These are phyloP conservation scores for Rhodophaea formosa DNA, from an alignment of 2,888 invertebrate species.

Conservation along the genomic window DNA sequence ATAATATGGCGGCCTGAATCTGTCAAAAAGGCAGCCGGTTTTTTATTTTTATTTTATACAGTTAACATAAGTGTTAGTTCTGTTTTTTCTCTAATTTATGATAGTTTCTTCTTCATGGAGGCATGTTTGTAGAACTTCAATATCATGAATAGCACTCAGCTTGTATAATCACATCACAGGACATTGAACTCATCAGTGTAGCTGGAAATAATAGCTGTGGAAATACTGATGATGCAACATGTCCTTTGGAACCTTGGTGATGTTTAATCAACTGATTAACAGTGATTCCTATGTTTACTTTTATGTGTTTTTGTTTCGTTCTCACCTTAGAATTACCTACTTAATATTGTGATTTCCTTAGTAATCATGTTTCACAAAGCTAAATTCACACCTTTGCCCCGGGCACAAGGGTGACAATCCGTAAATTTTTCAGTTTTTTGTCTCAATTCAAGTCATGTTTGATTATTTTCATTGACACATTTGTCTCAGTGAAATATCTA, in stretches of 20 bases:
- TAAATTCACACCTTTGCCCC: no score
- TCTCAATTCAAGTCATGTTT: no score
- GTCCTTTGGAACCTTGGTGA: constrained; percentile 3
- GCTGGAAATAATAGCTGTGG: constrained; percentile 6
- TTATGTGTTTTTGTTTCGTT: neutral
- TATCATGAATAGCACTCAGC: neutral
- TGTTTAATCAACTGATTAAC: constrained; percentile 1
- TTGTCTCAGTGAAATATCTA: no score
- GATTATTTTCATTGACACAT: no score
- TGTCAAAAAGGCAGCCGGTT: no score
- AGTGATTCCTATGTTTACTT: neutral
- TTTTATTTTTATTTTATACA: no score
- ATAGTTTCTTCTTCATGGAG: neutral
- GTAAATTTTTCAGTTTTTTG: no score
- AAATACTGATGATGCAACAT: constrained; percentile 9
- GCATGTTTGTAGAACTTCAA: constrained; percentile 8
- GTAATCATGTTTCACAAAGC: no score
- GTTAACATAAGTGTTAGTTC: neutral
- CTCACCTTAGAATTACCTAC: neutral
- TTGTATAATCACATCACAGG: neutral
- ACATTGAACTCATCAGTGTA: neutral
- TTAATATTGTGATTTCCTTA: neutral
- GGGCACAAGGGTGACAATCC: no score
- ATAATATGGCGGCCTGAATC: no score
- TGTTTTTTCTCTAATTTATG: neutral